Base-by-base conservation (phyloP, 2,888 invertebrate genomes). In the Phortica magna region DNA sequence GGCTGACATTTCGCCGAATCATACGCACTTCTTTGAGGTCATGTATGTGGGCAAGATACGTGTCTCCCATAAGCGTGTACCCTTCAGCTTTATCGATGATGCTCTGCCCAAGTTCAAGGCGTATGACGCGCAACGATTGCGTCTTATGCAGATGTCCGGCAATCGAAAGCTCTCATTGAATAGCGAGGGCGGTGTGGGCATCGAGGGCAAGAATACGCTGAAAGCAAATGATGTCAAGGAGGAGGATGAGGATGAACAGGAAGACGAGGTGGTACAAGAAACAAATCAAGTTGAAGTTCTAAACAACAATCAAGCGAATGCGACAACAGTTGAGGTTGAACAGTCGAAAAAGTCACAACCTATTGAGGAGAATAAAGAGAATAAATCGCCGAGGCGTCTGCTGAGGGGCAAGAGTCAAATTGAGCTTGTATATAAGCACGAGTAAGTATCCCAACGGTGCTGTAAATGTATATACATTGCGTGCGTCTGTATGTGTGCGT, bases 1-100 rank as follows among this genome's bases (percentile, higher is more conserved):
- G 53, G 90, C 91, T 61, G 96, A 96, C 88, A 95, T 97, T 76
- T 96, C 97, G 0, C 96, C 96, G 9, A 96, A 96, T 84, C 96
- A 96, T 79, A 96, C 97, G 39, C 97, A 97, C 90, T 97, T 97
- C 92, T 97, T 97, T 88, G 97, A 97, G 94, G 96, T 96, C 3
- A 93, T 98, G 81, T 98, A 98, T 91, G 95, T 98, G 70, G 98
- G 98, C 0, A 97, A 97, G 92, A 97, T 98, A 70, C 95, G 96
- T 82, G 96, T 98, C 83, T 96, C 96, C 57, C 96, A 96, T 88
- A 95, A 96, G 87, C 97, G 97, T 90, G 92, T 92, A 0, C 96
- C 97, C 0, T 96, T 96, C 82, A 94, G 96, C 0, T 95, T 98
- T 84, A 97, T 98, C 83, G 98, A 98, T 89, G 98, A 98, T 89